These are phyloP conservation scores for Pelodiscus sinensis DNA, from an alignment of 2,113 vertebrate species.

Conservation along the genomic window DNA sequence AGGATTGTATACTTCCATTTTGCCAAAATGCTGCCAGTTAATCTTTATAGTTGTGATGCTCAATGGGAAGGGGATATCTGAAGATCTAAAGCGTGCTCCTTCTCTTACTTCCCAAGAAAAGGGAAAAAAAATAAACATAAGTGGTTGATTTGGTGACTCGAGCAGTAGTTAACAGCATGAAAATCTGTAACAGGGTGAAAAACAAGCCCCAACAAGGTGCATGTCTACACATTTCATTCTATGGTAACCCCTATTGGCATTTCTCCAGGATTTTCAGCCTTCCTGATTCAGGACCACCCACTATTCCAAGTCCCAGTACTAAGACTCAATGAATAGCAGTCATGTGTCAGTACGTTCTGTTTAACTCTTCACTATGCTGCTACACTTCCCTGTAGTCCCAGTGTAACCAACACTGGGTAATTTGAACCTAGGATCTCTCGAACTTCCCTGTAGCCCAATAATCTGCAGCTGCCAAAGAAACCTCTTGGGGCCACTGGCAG, in stretches of 20 bases:
- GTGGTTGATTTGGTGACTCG: background rate
- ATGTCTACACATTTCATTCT: background rate
- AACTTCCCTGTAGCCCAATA: background rate
- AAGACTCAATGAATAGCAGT: background rate
- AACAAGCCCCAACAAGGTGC: background rate
- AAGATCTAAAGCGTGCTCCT: background rate
- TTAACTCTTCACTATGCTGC: background rate
- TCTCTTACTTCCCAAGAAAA: background rate
- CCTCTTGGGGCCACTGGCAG: background rate
- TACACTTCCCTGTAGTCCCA: background rate
- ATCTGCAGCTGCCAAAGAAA: background rate
- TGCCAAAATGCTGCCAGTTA: background rate
- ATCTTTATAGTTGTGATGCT: background rate
- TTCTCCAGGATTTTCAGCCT: too few species aligned
- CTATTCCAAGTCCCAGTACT: background rate
- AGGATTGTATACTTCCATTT: accelerated
- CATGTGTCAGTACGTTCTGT: background rate
- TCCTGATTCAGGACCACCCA: background rate
- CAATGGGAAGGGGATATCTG: background rate
- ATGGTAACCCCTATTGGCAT: background rate
- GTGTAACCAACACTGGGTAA: too few species aligned
- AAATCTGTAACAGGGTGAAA: background rate
- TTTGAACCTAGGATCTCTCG: too few species aligned
- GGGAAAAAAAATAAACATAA: background rate
- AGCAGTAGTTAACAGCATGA: background rate